phyloP scores from a whole-genome alignment of 2,888 invertebrate genomes.

The Pasiphila rectangulata region DNA sequence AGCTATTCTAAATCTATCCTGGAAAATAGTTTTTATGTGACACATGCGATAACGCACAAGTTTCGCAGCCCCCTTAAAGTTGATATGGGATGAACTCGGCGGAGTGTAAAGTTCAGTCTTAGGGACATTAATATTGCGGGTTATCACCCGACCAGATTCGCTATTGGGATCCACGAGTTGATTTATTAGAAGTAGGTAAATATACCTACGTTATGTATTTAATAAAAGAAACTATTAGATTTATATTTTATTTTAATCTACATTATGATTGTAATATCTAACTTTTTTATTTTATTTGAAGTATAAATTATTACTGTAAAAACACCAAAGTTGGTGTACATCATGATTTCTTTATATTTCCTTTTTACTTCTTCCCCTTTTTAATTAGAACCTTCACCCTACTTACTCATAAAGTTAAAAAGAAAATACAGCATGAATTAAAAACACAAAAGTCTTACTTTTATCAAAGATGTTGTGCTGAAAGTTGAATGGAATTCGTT shows the following conservation, averaged over 20 bases:
- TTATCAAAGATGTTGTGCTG: conserved; percentile 51
- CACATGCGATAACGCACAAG: conserved; percentile 35
- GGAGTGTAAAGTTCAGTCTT: conserved; percentile 20
- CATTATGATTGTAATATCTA: too few relatives aligned
- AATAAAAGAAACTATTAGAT: too few relatives aligned
- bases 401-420: conserved; percentile 57
- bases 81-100: conserved; percentile 21
- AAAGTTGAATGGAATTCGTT: conserved; percentile 63
- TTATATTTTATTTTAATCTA: too few relatives aligned
- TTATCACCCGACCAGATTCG: too few relatives aligned
- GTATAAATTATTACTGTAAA: too few relatives aligned
- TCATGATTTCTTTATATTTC: conserved; percentile 15
- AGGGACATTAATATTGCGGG: conserved; percentile 12
- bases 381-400: conserved; percentile 60
- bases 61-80: conserved; percentile 33
- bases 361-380: conserved; percentile 36
- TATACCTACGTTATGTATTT: too few relatives aligned
- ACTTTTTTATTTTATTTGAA: too few relatives aligned
- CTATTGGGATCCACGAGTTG: too few relatives aligned
- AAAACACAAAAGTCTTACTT: conserved; percentile 50
- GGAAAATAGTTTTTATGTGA: too few relatives aligned
- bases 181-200: too few relatives aligned
- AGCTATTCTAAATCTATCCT: too few relatives aligned
- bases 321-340: too few relatives aligned
- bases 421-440: conserved; percentile 42